A percentile compares a stretch with the other conserved stretches of the same genome.
phyloP scores from a whole-genome alignment of 1,140 invertebrate species.

The Chionoecetes opilio region DNA sequence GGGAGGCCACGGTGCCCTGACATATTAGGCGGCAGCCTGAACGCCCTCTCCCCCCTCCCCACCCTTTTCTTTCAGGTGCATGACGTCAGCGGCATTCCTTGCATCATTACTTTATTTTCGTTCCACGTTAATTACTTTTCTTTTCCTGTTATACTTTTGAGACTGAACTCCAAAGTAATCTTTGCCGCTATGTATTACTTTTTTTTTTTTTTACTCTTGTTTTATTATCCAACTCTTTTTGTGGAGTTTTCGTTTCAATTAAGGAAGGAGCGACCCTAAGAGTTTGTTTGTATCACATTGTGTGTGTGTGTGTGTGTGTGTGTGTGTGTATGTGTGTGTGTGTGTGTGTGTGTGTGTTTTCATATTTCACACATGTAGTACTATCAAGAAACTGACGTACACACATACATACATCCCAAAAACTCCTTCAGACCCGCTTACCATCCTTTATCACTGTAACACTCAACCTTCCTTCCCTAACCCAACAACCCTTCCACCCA shows the following conservation, averaged over 20 bases:
- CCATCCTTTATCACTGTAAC: neutral
- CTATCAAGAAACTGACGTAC: too few species aligned
- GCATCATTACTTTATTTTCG: neutral
- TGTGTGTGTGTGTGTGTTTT: too few species aligned
- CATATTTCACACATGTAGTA: too few species aligned
- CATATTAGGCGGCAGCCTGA: neutral
- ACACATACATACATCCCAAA: too few species aligned
- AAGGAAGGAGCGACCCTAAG: too few species aligned
- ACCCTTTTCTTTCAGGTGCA: neutral
- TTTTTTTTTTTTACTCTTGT: too few species aligned
- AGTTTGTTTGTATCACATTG: too few species aligned
- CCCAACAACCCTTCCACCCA: neutral
- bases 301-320: too few species aligned
- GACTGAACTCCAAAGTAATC: too few species aligned
- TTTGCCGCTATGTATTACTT: too few species aligned
- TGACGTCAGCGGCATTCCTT: neutral
- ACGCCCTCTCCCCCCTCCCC: neutral
- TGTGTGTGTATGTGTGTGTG: too few species aligned
- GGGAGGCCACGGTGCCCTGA: neutral
- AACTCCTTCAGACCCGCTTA: too few species aligned
- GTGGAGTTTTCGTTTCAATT: neutral
- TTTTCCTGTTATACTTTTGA: neutral
- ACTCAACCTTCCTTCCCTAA: neutral
- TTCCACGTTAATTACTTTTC: neutral
- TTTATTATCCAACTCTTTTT: neutral